A percentile compares a stretch with the other conserved stretches of the same genome.
phyloP scores from a whole-genome alignment of 2,888 invertebrate genomes.

The Antitype chi region DNA sequence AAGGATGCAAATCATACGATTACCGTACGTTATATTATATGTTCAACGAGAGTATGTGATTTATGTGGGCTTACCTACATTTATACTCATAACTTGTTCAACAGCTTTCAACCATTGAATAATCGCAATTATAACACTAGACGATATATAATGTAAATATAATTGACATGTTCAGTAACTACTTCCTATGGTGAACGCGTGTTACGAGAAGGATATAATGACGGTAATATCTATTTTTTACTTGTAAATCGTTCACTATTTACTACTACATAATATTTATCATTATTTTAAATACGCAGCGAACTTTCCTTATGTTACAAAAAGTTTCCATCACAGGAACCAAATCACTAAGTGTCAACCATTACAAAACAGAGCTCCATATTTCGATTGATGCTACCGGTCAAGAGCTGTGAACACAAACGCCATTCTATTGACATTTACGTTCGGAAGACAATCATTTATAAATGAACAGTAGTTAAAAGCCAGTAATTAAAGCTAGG shows the following conservation, averaged over 20 bases:
- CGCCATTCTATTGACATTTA: constrained; percentile 53
- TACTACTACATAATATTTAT: constrained; percentile 1
- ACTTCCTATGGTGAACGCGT: constrained; percentile 30
- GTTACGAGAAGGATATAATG: constrained; percentile 31
- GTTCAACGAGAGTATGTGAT: constrained; percentile 65
- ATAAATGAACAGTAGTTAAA: constrained; percentile 40
- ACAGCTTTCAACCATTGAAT: constrained; percentile 64
- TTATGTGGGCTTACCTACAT: constrained; percentile 60
- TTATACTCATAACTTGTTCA: constrained; percentile 48
- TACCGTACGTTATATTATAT: constrained; percentile 66
- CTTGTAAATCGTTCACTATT: background rate
- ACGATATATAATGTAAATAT: constrained; percentile 53
- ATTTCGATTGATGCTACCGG: constrained; percentile 14
- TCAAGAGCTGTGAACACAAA: constrained; percentile 23
- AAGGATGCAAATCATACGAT: constrained; percentile 75
- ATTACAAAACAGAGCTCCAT: constrained; percentile 6
- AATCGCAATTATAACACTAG: constrained; percentile 54
- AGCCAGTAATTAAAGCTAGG: constrained; percentile 54
- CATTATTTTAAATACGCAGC: constrained; percentile 12
- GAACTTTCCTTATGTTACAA: background rate
- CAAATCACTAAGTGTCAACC: background rate
- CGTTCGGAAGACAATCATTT: constrained; percentile 50
- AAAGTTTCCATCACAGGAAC: background rate
- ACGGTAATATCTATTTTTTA: constrained; percentile 18
- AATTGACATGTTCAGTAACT: constrained; percentile 38